A percentile compares a stretch with the other conserved stretches of the same genome.
phyloP scores from a whole-genome alignment of 2,888 invertebrate species.

The Erebia palarica region DNA sequence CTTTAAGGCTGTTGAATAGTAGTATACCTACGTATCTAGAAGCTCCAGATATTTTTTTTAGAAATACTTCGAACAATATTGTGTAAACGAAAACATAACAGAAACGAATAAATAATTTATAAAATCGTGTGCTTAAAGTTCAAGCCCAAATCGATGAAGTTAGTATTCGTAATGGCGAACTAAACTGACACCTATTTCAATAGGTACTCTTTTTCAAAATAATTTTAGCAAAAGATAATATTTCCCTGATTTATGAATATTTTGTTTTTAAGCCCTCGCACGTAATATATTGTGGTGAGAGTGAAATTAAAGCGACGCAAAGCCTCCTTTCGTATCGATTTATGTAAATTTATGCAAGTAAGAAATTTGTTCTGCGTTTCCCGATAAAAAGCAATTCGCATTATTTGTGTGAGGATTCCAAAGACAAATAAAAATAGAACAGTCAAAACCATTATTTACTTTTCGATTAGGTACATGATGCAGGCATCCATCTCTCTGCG shows the following conservation, averaged over 20 bases:
- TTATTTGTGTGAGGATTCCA: conserved; percentile 11
- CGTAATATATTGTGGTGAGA: too few species aligned
- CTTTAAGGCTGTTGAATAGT: conserved; percentile 11
- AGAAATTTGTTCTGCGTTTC: conserved; percentile 23
- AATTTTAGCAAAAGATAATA: too few species aligned
- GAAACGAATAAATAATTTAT: not conserved
- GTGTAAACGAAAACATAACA: not conserved
- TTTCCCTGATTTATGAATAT: too few species aligned
- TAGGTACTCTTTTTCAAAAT: too few species aligned
- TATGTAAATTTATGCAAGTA: conserved; percentile 29
- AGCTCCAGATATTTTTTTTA: not conserved
- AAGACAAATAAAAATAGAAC: not conserved
- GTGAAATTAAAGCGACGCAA: conserved; percentile 19
- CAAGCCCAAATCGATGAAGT: not conserved
- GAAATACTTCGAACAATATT: not conserved
- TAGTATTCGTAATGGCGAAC: too few species aligned
- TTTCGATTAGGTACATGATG: too few species aligned
- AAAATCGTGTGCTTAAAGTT: too few species aligned
- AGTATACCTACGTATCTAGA: not conserved
- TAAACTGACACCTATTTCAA: too few species aligned
- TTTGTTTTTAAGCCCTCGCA: too few species aligned
- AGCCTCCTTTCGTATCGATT: conserved; percentile 28
- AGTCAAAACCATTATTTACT: too few species aligned
- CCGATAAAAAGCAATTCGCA: conserved; percentile 25
- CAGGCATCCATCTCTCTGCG: too few species aligned